These are phyloP conservation scores for Tetragonula carbonaria DNA, from an alignment of 2,888 invertebrate genomes.

Conservation along the genomic window DNA sequence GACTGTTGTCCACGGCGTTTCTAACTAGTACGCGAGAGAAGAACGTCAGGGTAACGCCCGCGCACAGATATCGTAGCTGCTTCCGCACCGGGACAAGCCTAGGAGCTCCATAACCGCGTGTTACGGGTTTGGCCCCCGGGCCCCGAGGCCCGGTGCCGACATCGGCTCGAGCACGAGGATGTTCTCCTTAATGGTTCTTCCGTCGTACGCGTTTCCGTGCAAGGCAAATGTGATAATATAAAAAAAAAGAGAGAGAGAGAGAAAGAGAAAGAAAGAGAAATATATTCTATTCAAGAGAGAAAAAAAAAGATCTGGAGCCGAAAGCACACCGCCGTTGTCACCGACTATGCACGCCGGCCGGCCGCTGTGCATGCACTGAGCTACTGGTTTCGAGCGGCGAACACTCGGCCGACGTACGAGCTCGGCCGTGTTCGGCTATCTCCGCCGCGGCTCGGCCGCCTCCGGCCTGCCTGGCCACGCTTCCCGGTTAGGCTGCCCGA, in stretches of 20 bases:
- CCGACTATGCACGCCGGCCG: conserved; percentile 80
- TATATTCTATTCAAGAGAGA: conserved; percentile 10
- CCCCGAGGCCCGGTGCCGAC: conserved; percentile 70
- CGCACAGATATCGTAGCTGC: conserved; percentile 55
- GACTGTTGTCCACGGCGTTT: conserved; percentile 38
- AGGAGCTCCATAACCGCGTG: conserved; percentile 62
- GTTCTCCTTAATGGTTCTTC: not conserved
- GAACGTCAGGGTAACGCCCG: conserved; percentile 64
- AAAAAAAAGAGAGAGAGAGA: not conserved
- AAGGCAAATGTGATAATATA: not conserved
- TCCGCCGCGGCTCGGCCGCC: conserved; percentile 55
- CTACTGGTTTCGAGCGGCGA: conserved; percentile 56
- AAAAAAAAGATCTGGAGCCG: conserved; percentile 17
- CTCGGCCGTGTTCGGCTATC: conserved; percentile 60
- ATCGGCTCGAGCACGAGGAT: conserved; percentile 38
- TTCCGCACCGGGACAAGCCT: conserved; percentile 59
- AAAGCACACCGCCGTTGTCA: conserved; percentile 54
- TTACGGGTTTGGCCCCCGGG: conserved; percentile 62
- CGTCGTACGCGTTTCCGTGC: conserved; percentile 36
- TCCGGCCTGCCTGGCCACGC: conserved; percentile 59
- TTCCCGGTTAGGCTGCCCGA: conserved; percentile 55
- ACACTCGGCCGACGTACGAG: conserved; percentile 58
- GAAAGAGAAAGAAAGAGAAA: not conserved
- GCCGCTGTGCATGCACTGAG: conserved; percentile 81
- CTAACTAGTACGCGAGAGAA: conserved; percentile 47